Base-by-base conservation (phyloP, 2,888 invertebrate genomes). In the Trachelus stipa region DNA sequence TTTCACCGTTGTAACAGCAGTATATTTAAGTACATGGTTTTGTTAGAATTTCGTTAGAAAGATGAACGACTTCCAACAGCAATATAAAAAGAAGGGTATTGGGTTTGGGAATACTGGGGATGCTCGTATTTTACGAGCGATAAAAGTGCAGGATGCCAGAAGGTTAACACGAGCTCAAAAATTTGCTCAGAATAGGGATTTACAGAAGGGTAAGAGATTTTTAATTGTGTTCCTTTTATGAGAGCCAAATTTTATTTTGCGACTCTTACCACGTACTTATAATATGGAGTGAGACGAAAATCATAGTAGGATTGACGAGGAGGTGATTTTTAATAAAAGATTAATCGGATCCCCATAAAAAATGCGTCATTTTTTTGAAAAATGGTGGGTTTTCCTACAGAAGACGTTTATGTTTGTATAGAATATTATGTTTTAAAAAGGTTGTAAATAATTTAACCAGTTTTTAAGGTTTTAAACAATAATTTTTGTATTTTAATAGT, bases 41-140 rank as follows among this genome's bases (percentile, higher is more conserved):
- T 56, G 15, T 23, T 23, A 56, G 40, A 56, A 56, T 23, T 56
- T 56, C 23, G 2, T 56, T 56, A 56, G 15, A 2, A 30, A 12
- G 34, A 84, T 84, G 84, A 9, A 79, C 1, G 30, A 56, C 11
- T 79, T 83, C 15, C 75, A 31, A 11, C 11, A 74, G 6, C 76
- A 77, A 3, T 85, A 84, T 56, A 85, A 85, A 73, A 34, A 74
- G 34, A 81, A 80, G 30, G 12, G 74, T 6, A 1, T 34, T 0
- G 77, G 76, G 23, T 81, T 82, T 23, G 76, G 76, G 3, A 75
- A 79, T 30, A 1, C n/a, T 4, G 35, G 35, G 1, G 77, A 78
- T 4, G 35, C 34, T 12, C 76, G 86, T 1, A 1, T 81, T 34
- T 9, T 82, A 11, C 85, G 88, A 0, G 79, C 79, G 0, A 37